Evolutionary conservation across 2,113 vertebrate genomes (phyloP).

Genomic region (Pelvicachromis taeniatus): DNA sequence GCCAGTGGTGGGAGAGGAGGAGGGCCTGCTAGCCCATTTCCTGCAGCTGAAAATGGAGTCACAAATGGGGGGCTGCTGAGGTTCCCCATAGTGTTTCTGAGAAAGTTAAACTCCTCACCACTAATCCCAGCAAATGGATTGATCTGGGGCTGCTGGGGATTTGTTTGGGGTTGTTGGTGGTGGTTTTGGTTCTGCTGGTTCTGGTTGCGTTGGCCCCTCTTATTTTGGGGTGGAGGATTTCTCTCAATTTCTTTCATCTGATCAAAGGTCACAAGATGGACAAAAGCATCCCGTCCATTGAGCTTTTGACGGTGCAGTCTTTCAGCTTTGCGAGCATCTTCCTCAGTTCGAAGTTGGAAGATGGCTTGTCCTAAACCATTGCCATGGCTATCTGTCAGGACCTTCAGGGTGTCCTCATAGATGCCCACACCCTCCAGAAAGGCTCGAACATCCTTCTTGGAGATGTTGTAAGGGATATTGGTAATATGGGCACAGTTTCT

Average conservation of each 20-base stretch:
- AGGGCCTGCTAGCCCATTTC: conserved; percentile 85
- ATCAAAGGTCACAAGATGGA: conserved; percentile 88
- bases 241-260: conserved; percentile 96
- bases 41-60: conserved; percentile 82
- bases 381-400: conserved; percentile 88
- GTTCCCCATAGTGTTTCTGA: conserved; percentile 83
- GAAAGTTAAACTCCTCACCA: conserved; percentile 87
- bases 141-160: conserved; percentile 56
- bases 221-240: conserved; percentile 89
- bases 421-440: conserved; percentile 91
- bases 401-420: conserved; percentile 89
- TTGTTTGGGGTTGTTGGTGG: conserved; percentile 43
- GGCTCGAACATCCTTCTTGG: conserved; percentile 89
- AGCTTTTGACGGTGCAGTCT: conserved; percentile 94
- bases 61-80: conserved; percentile 86
- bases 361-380: conserved; percentile 94
- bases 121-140: conserved; percentile 71
- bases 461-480: conserved; percentile 95
- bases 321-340: conserved; percentile 93
- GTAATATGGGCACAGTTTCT: conserved; percentile 90
- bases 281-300: conserved; percentile 93
- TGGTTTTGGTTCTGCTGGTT: conserved; percentile 54
- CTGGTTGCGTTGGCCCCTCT: conserved; percentile 81
- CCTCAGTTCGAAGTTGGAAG: conserved; percentile 91
- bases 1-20: conserved; percentile 85